phyloP scores from a whole-genome alignment of 2,797 vertebrate genomes.

The Sebastes ruberrimus region DNA sequence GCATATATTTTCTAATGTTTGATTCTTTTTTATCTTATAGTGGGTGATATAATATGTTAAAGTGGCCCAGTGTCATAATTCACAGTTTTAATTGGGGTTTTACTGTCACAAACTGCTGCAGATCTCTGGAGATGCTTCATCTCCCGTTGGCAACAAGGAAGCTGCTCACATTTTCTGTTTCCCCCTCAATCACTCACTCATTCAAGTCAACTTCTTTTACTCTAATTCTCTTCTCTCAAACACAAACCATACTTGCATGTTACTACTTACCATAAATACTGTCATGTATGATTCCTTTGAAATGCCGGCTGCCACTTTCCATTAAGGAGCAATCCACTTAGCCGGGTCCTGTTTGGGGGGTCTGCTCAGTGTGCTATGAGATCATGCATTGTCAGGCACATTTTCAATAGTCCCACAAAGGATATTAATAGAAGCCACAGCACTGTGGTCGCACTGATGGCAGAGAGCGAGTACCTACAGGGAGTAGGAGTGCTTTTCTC shows the following conservation, averaged over 20 bases:
- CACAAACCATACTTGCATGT: not conserved
- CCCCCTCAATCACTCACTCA: not conserved
- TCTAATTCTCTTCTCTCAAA: not conserved
- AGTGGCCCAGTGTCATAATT: not conserved
- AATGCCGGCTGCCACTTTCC: constrained; percentile 45
- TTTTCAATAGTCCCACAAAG: constrained; percentile 36
- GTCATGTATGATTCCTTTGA: constrained; percentile 45
- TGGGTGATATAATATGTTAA: not conserved
- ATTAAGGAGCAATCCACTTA: constrained; percentile 72
- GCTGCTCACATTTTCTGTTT: not conserved
- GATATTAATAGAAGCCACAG: constrained; percentile 51
- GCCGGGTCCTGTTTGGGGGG: constrained; percentile 51
- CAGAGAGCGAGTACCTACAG: not conserved
- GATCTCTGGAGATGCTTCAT: not conserved
- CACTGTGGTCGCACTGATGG: not conserved
- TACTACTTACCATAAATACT: not conserved
- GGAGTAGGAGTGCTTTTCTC: not conserved
- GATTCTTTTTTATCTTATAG: not conserved
- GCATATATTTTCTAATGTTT: not conserved
- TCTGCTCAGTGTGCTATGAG: constrained; percentile 62
- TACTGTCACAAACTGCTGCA: not conserved
- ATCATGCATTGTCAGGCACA: constrained; percentile 60
- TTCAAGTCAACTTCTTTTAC: not conserved
- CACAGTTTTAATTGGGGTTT: not conserved
- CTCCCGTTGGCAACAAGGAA: not conserved